Evolutionary conservation across 53 echinoderm and acorn worm genomes (phyloP).

Genomic region (Henricia sp.): DNA sequence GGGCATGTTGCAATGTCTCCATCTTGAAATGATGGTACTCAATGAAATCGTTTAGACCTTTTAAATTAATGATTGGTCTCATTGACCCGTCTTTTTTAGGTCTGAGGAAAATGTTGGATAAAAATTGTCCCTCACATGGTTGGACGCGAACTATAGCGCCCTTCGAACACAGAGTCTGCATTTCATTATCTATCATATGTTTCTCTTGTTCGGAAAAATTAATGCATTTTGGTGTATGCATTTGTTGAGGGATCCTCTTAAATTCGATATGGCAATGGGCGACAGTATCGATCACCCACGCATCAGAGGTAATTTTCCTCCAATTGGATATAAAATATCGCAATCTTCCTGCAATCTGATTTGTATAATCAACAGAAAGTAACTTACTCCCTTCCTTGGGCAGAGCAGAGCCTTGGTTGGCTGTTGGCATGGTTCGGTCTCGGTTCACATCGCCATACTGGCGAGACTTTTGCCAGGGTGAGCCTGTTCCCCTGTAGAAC

Average conservation of each 20-base stretch:
- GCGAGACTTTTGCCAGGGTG: too few species aligned
- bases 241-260: neutral
- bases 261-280: neutral
- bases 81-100: constrained; percentile 1
- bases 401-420: too few species aligned
- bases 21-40: too few species aligned
- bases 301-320: neutral
- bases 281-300: neutral
- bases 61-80: neutral
- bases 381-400: too few species aligned
- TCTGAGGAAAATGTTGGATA: neutral
- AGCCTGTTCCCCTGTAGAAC: too few species aligned
- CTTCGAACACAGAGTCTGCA: neutral
- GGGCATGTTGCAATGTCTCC: too few species aligned
- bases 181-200: neutral
- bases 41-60: neutral
- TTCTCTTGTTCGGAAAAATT: neutral
- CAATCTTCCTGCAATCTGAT: neutral
- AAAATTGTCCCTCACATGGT: neutral
- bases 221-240: neutral
- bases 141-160: neutral
- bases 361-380: neutral
- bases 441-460: too few species aligned
- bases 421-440: too few species aligned
- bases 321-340: neutral